Conservation (phyloP, 2,797 vertebrate species). For the Enoplosus armatus region DNA sequence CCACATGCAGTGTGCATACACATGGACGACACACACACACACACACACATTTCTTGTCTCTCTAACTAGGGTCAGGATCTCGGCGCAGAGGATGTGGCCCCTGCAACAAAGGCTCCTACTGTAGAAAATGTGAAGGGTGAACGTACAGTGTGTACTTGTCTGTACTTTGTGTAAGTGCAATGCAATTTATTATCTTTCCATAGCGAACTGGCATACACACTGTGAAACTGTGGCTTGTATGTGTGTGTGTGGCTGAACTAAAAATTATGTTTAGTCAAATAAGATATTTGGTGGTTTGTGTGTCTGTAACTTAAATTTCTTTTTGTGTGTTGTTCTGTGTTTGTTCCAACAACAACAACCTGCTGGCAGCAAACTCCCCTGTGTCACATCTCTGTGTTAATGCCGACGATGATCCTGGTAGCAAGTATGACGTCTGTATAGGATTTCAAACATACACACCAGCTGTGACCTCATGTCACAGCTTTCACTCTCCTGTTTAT, state of each 20-base stretch:
- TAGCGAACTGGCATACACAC: constrained; percentile 15
- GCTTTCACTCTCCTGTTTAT: constrained; percentile 74
- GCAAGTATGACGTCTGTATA: constrained; percentile 43
- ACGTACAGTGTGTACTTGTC: constrained; percentile 50
- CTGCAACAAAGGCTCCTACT: constrained; percentile 61
- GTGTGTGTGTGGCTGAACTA: background rate
- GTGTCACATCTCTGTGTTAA: constrained; percentile 56
- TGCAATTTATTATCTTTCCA: constrained; percentile 65
- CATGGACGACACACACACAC: constrained; percentile 30
- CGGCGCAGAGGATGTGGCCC: constrained; percentile 40
- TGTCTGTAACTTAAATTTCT: background rate
- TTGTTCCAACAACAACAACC: constrained; percentile 36
- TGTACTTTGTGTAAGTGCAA: constrained; percentile 44
- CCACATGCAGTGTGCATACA: constrained; percentile 40
- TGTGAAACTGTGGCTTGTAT: background rate
- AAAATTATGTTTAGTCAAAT: background rate
- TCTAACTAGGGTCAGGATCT: constrained; percentile 64
- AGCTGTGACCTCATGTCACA: constrained; percentile 77
- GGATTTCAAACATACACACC: constrained; percentile 57
- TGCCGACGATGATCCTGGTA: constrained; percentile 45
- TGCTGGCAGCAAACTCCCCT: constrained; percentile 25
- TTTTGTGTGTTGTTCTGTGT: background rate
- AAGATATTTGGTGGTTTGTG: background rate
- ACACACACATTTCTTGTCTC: constrained; percentile 46
- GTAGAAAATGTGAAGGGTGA: constrained; percentile 37